Conservation (phyloP, 2,888 invertebrate species). For the Hydrotaea cyrtoneurina region DNA sequence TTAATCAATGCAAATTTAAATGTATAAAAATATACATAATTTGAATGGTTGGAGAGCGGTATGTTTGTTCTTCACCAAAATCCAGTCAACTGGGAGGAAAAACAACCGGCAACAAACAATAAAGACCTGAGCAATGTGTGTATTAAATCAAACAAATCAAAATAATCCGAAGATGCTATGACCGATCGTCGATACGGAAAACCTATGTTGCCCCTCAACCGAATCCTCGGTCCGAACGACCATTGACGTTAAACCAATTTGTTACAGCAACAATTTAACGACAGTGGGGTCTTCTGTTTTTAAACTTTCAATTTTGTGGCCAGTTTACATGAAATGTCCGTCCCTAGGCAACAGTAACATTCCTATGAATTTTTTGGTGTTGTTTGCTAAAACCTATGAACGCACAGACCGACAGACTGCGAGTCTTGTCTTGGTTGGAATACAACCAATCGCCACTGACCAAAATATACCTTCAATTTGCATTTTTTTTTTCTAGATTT, state of each 20-base stretch:
- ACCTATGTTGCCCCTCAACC: not conserved
- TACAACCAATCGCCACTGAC: not conserved
- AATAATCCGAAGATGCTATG: no score
- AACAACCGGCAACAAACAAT: not conserved
- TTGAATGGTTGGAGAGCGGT: no score
- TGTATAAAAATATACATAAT: not conserved
- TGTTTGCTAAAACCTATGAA: slow-evolving; percentile 1
- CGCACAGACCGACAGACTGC: not conserved
- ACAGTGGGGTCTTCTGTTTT: not conserved
- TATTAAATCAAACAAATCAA: no score
- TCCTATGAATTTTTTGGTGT: not conserved
- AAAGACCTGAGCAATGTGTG: not conserved
- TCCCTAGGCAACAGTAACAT: not conserved
- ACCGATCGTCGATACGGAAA: not conserved
- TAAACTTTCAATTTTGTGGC: not conserved
- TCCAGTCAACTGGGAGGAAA: not conserved
- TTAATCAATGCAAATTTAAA: slow-evolving; percentile 27
- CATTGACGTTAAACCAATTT: not conserved
- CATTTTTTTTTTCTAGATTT: slow-evolving; percentile 48
- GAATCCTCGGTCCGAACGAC: no score
- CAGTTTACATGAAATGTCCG: not conserved
- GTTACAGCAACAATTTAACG: not conserved
- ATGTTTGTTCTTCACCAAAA: not conserved
- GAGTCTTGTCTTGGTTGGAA: not conserved
- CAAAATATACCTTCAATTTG: slow-evolving; percentile 45